Evolutionary conservation across 2,113 vertebrate species (phyloP).

Genomic region (Nothoprocta perdicaria): DNA sequence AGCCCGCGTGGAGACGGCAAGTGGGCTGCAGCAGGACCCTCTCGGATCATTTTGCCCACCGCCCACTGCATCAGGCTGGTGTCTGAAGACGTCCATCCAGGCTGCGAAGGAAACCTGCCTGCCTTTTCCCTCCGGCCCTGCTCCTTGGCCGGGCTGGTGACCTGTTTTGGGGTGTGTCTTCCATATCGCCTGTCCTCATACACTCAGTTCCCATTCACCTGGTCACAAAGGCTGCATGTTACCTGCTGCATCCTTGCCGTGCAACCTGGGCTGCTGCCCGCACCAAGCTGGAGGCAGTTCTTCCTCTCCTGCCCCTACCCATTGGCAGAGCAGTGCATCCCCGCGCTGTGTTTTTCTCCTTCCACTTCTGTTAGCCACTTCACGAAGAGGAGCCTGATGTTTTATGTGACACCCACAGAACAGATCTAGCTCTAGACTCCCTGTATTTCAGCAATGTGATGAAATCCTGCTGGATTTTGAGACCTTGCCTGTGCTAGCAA

Average conservation of each 20-base stretch:
- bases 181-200: conserved; percentile 22
- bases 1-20: neutral
- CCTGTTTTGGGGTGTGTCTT: conserved; percentile 7
- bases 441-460: neutral
- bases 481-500: neutral
- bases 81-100: neutral
- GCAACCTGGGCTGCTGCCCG: neutral
- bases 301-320: conserved; percentile 4
- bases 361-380: neutral
- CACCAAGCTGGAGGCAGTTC: conserved; percentile 37
- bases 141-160: neutral
- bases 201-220: neutral
- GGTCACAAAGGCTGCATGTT: conserved; percentile 14
- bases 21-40: neutral
- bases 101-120: neutral
- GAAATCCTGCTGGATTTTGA: neutral
- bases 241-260: neutral
- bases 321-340: conserved; percentile 5
- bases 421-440: neutral
- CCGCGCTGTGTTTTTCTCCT: neutral
- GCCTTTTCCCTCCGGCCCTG: neutral
- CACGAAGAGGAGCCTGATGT: neutral
- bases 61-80: fast-evolving
- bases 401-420: neutral
- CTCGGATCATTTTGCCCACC: neutral